phyloP scores from a whole-genome alignment of 2,113 vertebrate species.

The Neogale vison region DNA sequence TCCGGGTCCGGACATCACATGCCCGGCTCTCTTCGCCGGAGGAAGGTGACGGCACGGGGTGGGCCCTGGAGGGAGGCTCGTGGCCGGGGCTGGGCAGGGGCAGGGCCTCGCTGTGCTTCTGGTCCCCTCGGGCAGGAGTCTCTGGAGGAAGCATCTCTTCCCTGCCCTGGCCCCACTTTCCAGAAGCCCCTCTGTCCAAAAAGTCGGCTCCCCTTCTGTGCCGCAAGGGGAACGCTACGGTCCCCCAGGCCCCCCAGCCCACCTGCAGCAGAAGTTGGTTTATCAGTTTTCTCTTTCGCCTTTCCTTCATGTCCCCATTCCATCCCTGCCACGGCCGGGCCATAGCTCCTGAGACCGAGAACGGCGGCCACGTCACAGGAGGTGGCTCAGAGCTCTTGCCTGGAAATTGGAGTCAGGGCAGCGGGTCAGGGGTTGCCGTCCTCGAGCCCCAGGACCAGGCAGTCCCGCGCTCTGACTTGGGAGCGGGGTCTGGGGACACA shows the following conservation, averaged over 20 bases:
- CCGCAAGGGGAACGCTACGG: accelerated
- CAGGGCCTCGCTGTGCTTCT: background rate
- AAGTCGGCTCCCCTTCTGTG: background rate
- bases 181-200: background rate
- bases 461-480: background rate
- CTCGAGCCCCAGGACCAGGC: background rate
- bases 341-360: background rate
- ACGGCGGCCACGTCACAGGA: accelerated
- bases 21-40: background rate
- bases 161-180: background rate
- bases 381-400: background rate
- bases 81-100: accelerated
- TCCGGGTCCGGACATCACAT: background rate
- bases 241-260: background rate
- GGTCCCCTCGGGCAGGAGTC: background rate
- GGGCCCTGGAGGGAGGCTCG: background rate
- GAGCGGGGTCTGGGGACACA: accelerated
- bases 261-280: background rate
- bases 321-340: background rate
- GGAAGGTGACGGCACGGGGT: background rate
- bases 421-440: background rate
- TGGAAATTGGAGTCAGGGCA: background rate
- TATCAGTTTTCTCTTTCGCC: background rate
- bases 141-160: background rate
- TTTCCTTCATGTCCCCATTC: background rate